Base-by-base conservation (phyloP, 2,888 invertebrate species). In the Terebella lapidaria region DNA sequence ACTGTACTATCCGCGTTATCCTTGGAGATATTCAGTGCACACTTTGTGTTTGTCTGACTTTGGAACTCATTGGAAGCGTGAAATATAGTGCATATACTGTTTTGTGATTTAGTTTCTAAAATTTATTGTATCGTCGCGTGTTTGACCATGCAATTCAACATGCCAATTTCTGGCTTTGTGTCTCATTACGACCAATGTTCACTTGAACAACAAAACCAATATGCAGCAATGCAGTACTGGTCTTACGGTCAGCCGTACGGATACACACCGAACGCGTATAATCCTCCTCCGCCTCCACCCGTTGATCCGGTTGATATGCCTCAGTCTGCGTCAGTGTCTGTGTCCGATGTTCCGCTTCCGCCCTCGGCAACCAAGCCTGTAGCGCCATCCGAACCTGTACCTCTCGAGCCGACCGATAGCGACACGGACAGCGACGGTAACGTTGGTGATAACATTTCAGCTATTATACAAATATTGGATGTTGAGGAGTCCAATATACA, bases 391-490 rank as follows among this genome's bases (percentile, higher is more conserved):
- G 10, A n/a, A 56, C 27, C 46, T 25, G 18, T 4, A 26, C 5
- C 45, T 26, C 20, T 3, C 27, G 24, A 3, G 26, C 18, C 42
- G 35, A 45, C 56, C 5, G 35, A 15, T 56, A 45, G 45, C 27
- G 56, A 2, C 56, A 45, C 45, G 35, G 45, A 45, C 56, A 42
- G 56, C 22, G 45, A 56, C 45, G 46, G 35, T 4, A 45, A 46
- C 22, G n/a, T 45, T n/a, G n/a, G n/a, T n/a, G n/a, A n/a, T n/a
- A n/a, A n/a, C n/a, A n/a, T n/a, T n/a, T n/a, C n/a, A n/a, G n/a
- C n/a, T n/a, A n/a, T n/a, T n/a, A n/a, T n/a, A n/a, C n/a, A n/a
- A n/a, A n/a, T n/a, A n/a, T n/a, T n/a, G n/a, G n/a, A n/a, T n/a
- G n/a, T n/a, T n/a, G n/a, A n/a, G n/a, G n/a, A n/a, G n/a, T n/a